A percentile compares a stretch with the other conserved stretches of the same genome.
Conservation (phyloP, 1,140 invertebrate genomes). For the Asobara japonica region DNA sequence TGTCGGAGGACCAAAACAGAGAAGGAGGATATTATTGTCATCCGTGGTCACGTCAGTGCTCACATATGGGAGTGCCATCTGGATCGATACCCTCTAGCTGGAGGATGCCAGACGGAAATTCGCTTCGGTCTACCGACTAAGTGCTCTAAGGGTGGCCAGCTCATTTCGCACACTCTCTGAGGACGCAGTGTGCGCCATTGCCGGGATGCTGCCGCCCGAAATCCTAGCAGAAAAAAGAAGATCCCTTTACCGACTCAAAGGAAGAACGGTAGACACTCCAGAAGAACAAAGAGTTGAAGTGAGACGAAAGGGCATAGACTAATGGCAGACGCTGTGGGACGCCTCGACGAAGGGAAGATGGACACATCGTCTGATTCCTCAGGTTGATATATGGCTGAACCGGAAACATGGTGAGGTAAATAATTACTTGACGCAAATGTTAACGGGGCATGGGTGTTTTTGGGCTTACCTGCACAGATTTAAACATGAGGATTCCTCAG, state of each 20-base stretch:
- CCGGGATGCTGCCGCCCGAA: conserved; percentile 35
- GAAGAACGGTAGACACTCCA: neutral
- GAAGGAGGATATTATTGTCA: conserved; percentile 18
- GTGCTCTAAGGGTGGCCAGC: conserved; percentile 1
- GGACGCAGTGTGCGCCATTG: conserved; percentile 29
- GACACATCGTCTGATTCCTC: neutral
- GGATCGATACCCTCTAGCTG: neutral
- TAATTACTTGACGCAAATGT: neutral
- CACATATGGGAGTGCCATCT: conserved; percentile 16
- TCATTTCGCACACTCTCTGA: conserved; percentile 39
- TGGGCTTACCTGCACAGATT: neutral
- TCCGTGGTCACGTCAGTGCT: conserved; percentile 24
- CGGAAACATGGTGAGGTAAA: neutral
- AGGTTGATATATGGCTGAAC: neutral
- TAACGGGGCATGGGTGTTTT: neutral
- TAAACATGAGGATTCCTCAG: neutral
- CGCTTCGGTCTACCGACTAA: conserved; percentile 9
- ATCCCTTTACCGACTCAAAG: neutral
- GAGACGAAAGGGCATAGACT: neutral
- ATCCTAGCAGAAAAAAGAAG: conserved; percentile 35
- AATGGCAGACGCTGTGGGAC: neutral
- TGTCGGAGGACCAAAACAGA: conserved; percentile 15
- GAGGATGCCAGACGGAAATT: conserved; percentile 17
- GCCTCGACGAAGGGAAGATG: neutral
- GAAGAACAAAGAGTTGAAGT: too few relatives aligned